Evolutionary conservation across 1,140 invertebrate genomes (phyloP), one percentile per base, ranked within the genome.

Genomic region (Drosophila micromelanica): DNA sequence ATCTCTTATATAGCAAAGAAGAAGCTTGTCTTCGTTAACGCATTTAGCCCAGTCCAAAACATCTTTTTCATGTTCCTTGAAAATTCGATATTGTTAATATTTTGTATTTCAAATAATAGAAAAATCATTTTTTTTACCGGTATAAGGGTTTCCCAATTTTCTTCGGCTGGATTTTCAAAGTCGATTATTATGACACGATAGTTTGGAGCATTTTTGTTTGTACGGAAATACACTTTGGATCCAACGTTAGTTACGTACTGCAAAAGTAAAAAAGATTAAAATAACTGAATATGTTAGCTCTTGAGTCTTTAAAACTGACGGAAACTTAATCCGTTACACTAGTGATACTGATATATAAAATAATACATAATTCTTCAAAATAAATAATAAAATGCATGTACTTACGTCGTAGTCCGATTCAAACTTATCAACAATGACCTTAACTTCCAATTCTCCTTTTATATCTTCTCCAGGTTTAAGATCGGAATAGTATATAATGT

Each of bases 401-500:
- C 92, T 92, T 93, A 98, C 97, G 92, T 98, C 96, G 93, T 98
- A 99, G 93, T 99, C 97, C 15, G 97, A 97, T 93, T 99, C 97
- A 92, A 98, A 96, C 92, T 97, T 96, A 78, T 96, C 95, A 27
- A 99, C 95, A 78, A 99, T 94, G 91, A 95, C 95, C 17, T 94
- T 95, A 12, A 97, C 92, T 30, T 93, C 85, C 17, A 98, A 92
- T 89, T 95, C 95, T 17, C 94, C 95, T 13, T 80, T 92, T 54
- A 96, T 95, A 51, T 94, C 94, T 80, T 93, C 94, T 74, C 93
- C 92, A 20, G 98, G 93, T 92, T 93, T 90, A 42, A 98, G 93
- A 92, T 97, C 95, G 9, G 95, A 95, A 92, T 96, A 97, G 92
- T 96, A 98, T 20, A 99, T 90, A 78, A 97, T 93, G 93, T 98